Evolutionary conservation across 2,888 invertebrate genomes (phyloP), one percentile per base, ranked within the genome.

Genomic region (Lagria hirta): DNA sequence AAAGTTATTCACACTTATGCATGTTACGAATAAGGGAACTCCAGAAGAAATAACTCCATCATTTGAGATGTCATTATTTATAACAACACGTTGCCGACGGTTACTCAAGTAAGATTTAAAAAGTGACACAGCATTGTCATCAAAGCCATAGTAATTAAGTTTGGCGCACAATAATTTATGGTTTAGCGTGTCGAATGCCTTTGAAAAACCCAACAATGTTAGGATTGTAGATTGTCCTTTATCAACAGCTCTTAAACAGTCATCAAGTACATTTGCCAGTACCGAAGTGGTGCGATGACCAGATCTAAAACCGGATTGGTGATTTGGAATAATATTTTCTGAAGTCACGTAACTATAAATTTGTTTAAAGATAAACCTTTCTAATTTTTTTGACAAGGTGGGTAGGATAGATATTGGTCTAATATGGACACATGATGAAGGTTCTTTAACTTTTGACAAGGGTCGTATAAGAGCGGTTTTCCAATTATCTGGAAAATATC

Each of bases 181-280:
- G 24, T 43, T 26, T n/a, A 43, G 23, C 4, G 34, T 34, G 30
- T 43, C 37, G 14, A 43, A 43, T 18, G 37, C 43, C 14, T 38
- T 43, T 2, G 30, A 30, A 20, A 38, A 34, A 30, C 32, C 43
- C 5, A 43, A 16, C 23, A 38, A 10, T 37, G 30, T 15, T 3
- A 33, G n/a, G 11, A 20, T 13, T 7, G 43, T 11, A 27, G 26
- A 35, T 28, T 23, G 8, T 3, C 22, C 32, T 8, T 5, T 28
- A 26, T 36, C 29, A 7, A 21, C 7, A 10, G 29, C 36, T 14
- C 21, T 11, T n/a, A 36, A 18, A 15, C 24, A 26, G 26, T 29
- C 13, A 30, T 43, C 37, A 28, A 15, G 22, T n/a, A 43, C 15
- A 20, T 43, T 24, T 4, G 17, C n/a, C 13, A 43, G 21, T 6